Conservation (phyloP, 2,888 invertebrate species). For the Pterostichus madidus region DNA sequence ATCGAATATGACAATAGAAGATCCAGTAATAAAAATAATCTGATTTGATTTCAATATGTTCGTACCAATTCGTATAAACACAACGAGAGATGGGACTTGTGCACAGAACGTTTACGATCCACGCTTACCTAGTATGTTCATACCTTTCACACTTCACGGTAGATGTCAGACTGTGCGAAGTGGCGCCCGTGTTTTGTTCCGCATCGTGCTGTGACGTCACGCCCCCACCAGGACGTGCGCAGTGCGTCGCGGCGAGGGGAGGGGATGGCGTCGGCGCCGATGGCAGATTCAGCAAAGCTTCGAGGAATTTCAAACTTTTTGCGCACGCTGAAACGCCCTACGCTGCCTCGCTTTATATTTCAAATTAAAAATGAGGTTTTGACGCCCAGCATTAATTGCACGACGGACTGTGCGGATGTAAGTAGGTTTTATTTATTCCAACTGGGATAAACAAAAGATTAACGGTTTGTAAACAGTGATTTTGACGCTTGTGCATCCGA, state of each 20-base stretch:
- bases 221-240: constrained; percentile 69
- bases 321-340: constrained; percentile 34
- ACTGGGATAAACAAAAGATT: constrained; percentile 56
- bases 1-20: constrained; percentile 32
- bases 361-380: constrained; percentile 62
- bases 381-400: constrained; percentile 55
- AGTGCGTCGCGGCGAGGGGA: constrained; percentile 68
- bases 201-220: constrained; percentile 77
- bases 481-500: constrained; percentile 28
- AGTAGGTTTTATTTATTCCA: constrained; percentile 36
- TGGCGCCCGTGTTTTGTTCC: constrained; percentile 76
- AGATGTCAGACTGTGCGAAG: constrained; percentile 77
- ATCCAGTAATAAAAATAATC: constrained; percentile 57
- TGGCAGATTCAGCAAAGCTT: not conserved
- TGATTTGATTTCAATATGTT: constrained; percentile 65
- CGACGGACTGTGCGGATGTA: constrained; percentile 14
- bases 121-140: constrained; percentile 78
- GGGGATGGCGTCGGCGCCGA: constrained; percentile 68
- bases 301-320: constrained; percentile 62
- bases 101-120: constrained; percentile 65
- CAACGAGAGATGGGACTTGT: constrained; percentile 62
- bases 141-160: constrained; percentile 77
- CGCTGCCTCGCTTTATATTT: constrained; percentile 47
- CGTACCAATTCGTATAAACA: constrained; percentile 64
- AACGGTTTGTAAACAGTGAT: constrained; percentile 57